A percentile compares a stretch with the other conserved stretches of the same genome.
phyloP scores from a whole-genome alignment of 1,140 invertebrate species.

The Eueides isabella region DNA sequence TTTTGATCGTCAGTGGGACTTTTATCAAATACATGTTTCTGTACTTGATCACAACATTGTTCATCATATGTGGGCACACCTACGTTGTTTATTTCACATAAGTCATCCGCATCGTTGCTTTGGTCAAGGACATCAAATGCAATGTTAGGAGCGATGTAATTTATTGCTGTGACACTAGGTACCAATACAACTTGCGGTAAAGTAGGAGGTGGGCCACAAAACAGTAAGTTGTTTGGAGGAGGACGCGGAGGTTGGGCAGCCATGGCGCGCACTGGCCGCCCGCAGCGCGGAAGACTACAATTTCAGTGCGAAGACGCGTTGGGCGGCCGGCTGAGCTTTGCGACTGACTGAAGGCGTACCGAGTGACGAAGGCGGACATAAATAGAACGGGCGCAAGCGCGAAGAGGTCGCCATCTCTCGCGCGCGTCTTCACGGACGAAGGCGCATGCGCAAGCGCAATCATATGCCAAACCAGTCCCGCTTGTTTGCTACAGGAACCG shows the following conservation, averaged over 20 bases:
- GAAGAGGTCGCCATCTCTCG: slow-evolving; percentile 79
- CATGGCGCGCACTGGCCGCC: slow-evolving; percentile 73
- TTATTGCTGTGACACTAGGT: slow-evolving; percentile 51
- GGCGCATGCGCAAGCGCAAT: slow-evolving; percentile 77
- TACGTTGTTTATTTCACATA: slow-evolving; percentile 77
- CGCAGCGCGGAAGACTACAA: slow-evolving; percentile 60
- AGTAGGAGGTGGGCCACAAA: slow-evolving; percentile 64
- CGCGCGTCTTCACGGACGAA: slow-evolving; percentile 78
- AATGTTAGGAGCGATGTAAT: slow-evolving; percentile 40
- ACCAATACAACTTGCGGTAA: slow-evolving; percentile 67
- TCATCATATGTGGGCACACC: slow-evolving; percentile 65
- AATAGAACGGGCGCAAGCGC: slow-evolving; percentile 79
- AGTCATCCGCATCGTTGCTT: slow-evolving; percentile 59
- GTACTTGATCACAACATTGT: slow-evolving; percentile 49
- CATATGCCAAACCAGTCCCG: slow-evolving; percentile 74
- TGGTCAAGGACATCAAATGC: slow-evolving; percentile 50
- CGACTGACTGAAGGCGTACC: slow-evolving; percentile 78
- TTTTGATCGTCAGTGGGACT: slow-evolving; percentile 42
- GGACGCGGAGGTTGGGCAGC: slow-evolving; percentile 78
- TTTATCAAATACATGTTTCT: slow-evolving; percentile 46
- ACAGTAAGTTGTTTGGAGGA: slow-evolving; percentile 70
- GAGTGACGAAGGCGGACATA: slow-evolving; percentile 77
- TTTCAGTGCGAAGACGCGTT: slow-evolving; percentile 69
- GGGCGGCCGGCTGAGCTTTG: slow-evolving; percentile 76
- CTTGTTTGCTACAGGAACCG: slow-evolving; percentile 47